A percentile compares a stretch with the other conserved stretches of the same genome.
Conservation (phyloP, 2,797 vertebrate genomes). For the Melanotaenia maccullochi region DNA sequence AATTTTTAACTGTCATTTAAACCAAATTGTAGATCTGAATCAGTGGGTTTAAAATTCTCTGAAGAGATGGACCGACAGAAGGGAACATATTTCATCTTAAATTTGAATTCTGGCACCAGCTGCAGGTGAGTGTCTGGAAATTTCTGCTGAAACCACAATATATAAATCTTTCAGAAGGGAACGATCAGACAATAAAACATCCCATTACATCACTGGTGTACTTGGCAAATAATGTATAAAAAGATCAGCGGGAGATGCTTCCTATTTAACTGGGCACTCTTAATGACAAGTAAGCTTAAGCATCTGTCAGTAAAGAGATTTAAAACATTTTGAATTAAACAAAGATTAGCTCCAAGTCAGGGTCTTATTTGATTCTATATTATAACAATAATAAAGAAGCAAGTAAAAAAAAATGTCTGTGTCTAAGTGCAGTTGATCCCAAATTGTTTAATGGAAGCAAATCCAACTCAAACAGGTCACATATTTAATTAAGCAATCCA, state of each 20-base stretch:
- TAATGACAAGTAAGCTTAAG: slow-evolving; percentile 3
- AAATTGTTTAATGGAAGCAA: slow-evolving; percentile 27
- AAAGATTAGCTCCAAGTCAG: neutral
- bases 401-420: neutral
- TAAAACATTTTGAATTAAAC: slow-evolving; percentile 5
- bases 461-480: slow-evolving; percentile 54
- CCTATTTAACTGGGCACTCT: neutral
- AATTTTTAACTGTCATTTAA: slow-evolving; percentile 97
- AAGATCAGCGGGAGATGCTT: slow-evolving; percentile 28
- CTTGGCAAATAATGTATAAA: slow-evolving; percentile 26
- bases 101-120: slow-evolving; percentile 82
- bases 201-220: slow-evolving; percentile 27
- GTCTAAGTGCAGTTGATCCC: slow-evolving; percentile 11
- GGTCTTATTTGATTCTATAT: neutral
- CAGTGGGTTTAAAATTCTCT: slow-evolving; percentile 84
- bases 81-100: slow-evolving; percentile 85
- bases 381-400: neutral
- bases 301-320: neutral
- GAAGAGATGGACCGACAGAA: slow-evolving; percentile 83
- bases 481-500: slow-evolving; percentile 75
- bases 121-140: slow-evolving; percentile 58
- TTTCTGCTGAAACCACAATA: slow-evolving; percentile 43
- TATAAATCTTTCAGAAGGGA: slow-evolving; percentile 52
- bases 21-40: slow-evolving; percentile 90
- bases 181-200: slow-evolving; percentile 47